Conservation (phyloP, 2,113 vertebrate genomes). For the Aphyosemion australe region DNA sequence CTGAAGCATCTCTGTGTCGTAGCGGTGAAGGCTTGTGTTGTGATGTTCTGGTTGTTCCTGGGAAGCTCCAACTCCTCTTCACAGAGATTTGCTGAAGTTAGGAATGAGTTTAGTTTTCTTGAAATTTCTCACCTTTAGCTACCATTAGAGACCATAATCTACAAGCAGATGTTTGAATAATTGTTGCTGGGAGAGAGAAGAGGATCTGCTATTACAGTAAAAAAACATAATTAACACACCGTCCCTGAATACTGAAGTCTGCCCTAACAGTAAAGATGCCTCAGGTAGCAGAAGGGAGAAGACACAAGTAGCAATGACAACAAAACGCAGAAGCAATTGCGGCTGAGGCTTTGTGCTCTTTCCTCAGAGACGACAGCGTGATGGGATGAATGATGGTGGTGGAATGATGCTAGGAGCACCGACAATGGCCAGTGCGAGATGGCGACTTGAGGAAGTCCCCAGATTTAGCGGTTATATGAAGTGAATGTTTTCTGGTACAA, state of each 20-base stretch:
- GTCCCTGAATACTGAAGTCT: slow-evolving; percentile 73
- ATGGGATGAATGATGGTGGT: slow-evolving; percentile 33
- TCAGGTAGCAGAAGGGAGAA: slow-evolving; percentile 51
- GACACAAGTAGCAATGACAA: slow-evolving; percentile 52
- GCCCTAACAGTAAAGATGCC: slow-evolving; percentile 43
- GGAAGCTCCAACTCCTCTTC: slow-evolving; percentile 36
- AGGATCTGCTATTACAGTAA: slow-evolving; percentile 65
- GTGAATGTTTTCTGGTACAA: slow-evolving; percentile 61
- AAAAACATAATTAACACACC: slow-evolving; percentile 44
- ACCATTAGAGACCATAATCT: slow-evolving; percentile 13
- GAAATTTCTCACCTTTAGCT: slow-evolving; percentile 14
- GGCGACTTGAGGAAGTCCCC: slow-evolving; percentile 53
- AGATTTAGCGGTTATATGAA: slow-evolving; percentile 58
- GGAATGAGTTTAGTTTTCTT: slow-evolving; percentile 14
- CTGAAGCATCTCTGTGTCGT: slow-evolving; percentile 24
- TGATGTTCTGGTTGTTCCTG: slow-evolving; percentile 36
- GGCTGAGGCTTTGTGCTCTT: slow-evolving; percentile 35
- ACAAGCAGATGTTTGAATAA: slow-evolving; percentile 23
- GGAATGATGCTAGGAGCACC: slow-evolving; percentile 15
- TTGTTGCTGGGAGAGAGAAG: slow-evolving; percentile 23
- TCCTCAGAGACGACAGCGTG: slow-evolving; percentile 32
- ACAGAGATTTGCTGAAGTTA: slow-evolving; percentile 26
- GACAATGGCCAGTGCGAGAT: slow-evolving; percentile 37
- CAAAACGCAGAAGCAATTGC: slow-evolving; percentile 29
- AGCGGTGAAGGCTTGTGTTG: slow-evolving; percentile 50